Evolutionary conservation across 1,140 invertebrate genomes (phyloP).

Genomic region (Eupeodes corollae): DNA sequence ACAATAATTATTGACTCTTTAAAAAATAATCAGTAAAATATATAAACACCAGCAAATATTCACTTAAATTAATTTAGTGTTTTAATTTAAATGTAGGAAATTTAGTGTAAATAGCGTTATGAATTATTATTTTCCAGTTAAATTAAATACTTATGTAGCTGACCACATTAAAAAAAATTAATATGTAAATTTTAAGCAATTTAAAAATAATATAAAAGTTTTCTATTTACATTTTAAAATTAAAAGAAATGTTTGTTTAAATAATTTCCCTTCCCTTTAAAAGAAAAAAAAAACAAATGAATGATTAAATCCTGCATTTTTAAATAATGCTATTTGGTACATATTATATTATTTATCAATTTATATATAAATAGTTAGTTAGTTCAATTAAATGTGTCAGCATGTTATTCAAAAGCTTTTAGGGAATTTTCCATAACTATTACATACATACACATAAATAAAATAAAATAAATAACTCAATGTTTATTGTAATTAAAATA

Average conservation of each 20-base stretch:
- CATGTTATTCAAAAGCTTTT: not conserved
- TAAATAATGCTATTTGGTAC: not conserved
- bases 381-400: not conserved
- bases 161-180: not conserved
- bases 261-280: too few relatives aligned
- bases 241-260: too few relatives aligned
- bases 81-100: not conserved
- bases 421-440: not conserved
- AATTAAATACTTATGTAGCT: not conserved
- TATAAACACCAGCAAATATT: too few relatives aligned
- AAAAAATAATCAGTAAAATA: too few relatives aligned
- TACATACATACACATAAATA: not conserved
- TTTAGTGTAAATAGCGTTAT: not conserved
- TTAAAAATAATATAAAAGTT: too few relatives aligned
- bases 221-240: too few relatives aligned
- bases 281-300: too few relatives aligned
- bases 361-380: not conserved
- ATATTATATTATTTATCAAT: not conserved
- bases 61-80: not conserved
- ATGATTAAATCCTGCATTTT: too few relatives aligned
- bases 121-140: not conserved
- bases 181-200: not conserved
- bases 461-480: too few relatives aligned
- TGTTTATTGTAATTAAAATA: too few relatives aligned
- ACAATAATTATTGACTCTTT: too few relatives aligned